Conservation (phyloP, 2,888 invertebrate species). For the Trichacis sp. region DNA sequence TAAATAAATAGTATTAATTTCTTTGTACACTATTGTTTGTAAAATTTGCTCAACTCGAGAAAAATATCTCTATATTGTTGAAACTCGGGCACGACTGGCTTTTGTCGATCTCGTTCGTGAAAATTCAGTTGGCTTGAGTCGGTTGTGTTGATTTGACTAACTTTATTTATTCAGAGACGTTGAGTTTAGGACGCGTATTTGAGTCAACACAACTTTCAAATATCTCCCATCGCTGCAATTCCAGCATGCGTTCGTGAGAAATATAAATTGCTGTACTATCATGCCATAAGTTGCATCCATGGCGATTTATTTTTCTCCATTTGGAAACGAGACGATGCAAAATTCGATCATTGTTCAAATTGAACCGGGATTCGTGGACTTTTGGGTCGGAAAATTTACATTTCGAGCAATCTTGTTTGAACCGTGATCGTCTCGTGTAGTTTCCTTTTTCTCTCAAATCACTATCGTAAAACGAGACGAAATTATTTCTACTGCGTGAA, state of each 20-base stretch:
- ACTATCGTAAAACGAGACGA: conserved; percentile 24
- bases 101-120: conserved; percentile 4
- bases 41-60: conserved; percentile 31
- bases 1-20: conserved; percentile 46
- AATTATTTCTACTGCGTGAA: conserved; percentile 29
- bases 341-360: conserved; percentile 41
- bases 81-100: no score
- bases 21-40: conserved; percentile 30
- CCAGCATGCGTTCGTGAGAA: conserved; percentile 12
- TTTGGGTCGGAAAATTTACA: no score
- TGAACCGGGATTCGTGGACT: no score
- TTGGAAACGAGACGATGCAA: conserved; percentile 26
- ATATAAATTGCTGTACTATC: not conserved
- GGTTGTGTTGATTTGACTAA: conserved; percentile 43
- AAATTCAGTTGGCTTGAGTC: conserved; percentile 21
- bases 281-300: not conserved
- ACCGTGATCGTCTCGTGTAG: conserved; percentile 28
- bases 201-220: conserved; percentile 33
- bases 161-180: conserved; percentile 49
- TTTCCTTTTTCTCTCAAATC: conserved; percentile 27
- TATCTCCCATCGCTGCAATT: conserved; percentile 34
- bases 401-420: no score
- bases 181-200: conserved; percentile 34
- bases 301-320: conserved; percentile 1
- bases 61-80: conserved; percentile 10